These are phyloP conservation scores for Alosa sapidissima DNA, from an alignment of 2,797 vertebrate genomes.

Conservation along the genomic window DNA sequence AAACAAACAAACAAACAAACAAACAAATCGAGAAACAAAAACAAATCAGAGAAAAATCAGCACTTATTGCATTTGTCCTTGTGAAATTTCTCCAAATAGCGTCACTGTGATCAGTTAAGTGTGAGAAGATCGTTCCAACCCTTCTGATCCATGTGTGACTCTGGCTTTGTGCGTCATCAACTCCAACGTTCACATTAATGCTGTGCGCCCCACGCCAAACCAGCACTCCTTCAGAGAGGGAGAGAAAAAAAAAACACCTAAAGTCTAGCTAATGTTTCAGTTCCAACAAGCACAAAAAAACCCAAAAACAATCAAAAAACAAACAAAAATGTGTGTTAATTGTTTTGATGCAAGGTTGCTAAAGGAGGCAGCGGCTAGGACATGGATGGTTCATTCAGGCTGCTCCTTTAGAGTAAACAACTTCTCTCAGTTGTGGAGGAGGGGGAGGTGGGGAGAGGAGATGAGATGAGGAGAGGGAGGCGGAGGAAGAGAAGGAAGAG, in stretches of 20 bases:
- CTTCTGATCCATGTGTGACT: neutral
- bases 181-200: slow-evolving; percentile 13
- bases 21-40: slow-evolving; percentile 62
- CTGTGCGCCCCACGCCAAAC: neutral
- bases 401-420: slow-evolving; percentile 55
- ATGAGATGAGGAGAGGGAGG: neutral
- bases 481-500: neutral
- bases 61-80: slow-evolving; percentile 75
- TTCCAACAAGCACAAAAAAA: neutral
- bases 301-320: neutral
- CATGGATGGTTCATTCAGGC: neutral
- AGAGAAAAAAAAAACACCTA: neutral
- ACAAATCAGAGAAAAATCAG: slow-evolving; percentile 55
- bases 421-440: slow-evolving; percentile 54
- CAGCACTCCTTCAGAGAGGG: neutral
- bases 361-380: slow-evolving; percentile 4
- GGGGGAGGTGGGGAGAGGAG: slow-evolving; percentile 42
- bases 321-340: neutral
- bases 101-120: slow-evolving; percentile 56
- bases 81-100: slow-evolving; percentile 53
- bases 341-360: slow-evolving; percentile 17
- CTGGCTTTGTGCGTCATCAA: neutral
- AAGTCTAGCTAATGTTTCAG: slow-evolving; percentile 15
- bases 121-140: slow-evolving; percentile 34
- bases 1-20: slow-evolving; percentile 58